Evolutionary conservation across 2,113 vertebrate species (phyloP).

Genomic region (Falco punctatus): DNA sequence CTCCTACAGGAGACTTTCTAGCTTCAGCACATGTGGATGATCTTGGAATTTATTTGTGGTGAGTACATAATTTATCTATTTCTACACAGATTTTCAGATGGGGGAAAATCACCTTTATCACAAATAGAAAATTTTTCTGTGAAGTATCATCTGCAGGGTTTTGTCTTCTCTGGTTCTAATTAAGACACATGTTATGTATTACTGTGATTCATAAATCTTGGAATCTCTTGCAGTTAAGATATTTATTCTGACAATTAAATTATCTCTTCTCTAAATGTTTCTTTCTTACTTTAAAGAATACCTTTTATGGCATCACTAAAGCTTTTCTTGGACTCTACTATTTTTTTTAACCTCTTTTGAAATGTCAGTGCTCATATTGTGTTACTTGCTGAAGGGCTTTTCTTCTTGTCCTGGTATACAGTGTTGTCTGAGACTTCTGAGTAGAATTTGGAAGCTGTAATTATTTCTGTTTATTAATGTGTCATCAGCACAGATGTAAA

Average conservation of each 20-base stretch:
- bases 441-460: background rate
- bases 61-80: conserved; percentile 46
- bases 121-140: background rate
- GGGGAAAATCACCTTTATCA: background rate
- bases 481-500: background rate
- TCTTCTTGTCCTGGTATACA: background rate
- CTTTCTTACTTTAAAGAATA: background rate
- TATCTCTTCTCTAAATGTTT: background rate
- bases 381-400: background rate
- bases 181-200: background rate
- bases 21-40: conserved; percentile 91
- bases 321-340: background rate
- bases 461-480: background rate
- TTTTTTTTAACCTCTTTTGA: background rate
- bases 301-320: background rate
- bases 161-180: background rate
- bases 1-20: conserved; percentile 94
- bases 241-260: background rate
- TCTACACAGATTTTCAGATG: background rate
- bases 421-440: background rate
- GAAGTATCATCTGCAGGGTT: background rate
- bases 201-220: background rate
- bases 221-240: background rate
- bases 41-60: conserved; percentile 94
- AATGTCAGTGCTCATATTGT: background rate